Conservation (phyloP, 2,797 vertebrate species). For the Semaprochilodus insignis region DNA sequence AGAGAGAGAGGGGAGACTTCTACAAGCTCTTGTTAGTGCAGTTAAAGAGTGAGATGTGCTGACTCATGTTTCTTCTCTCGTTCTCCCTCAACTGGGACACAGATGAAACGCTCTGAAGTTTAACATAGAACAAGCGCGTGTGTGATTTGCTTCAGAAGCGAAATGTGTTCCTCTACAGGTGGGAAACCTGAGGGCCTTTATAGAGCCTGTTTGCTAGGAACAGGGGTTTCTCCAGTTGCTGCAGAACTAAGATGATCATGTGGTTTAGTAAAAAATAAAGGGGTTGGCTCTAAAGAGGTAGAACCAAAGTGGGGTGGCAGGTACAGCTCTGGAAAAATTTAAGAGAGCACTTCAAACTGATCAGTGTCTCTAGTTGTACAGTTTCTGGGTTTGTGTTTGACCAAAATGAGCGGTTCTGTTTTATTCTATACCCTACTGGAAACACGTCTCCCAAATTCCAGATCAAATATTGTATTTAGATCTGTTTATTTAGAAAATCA, state of each 20-base stretch:
- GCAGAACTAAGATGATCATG: background rate
- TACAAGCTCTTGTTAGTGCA: constrained; percentile 31
- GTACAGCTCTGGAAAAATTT: too few relatives aligned
- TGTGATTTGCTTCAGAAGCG: constrained; percentile 8
- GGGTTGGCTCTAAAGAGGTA: background rate
- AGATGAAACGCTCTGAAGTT: constrained; percentile 7
- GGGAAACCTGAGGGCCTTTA: constrained; percentile 1
- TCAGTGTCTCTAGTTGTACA: too few relatives aligned
- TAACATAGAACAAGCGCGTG: background rate
- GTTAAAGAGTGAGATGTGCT: constrained; percentile 28
- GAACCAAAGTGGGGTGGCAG: too few relatives aligned
- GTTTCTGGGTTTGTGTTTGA: too few relatives aligned
- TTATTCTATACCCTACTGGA: too few relatives aligned
- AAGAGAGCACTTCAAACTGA: too few relatives aligned
- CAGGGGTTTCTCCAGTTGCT: background rate
- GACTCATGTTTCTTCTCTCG: constrained; percentile 8
- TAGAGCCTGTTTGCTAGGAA: background rate
- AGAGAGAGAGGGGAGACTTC: background rate
- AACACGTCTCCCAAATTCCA: too few relatives aligned
- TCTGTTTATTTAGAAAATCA: too few relatives aligned
- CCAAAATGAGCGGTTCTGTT: too few relatives aligned
- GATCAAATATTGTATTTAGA: too few relatives aligned
- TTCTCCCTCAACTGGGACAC: constrained; percentile 8
- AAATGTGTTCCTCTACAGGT: background rate
- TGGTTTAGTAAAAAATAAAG: background rate